Base-by-base conservation (phyloP, 2,888 invertebrate genomes). In the Chydorus sphaericus region DNA sequence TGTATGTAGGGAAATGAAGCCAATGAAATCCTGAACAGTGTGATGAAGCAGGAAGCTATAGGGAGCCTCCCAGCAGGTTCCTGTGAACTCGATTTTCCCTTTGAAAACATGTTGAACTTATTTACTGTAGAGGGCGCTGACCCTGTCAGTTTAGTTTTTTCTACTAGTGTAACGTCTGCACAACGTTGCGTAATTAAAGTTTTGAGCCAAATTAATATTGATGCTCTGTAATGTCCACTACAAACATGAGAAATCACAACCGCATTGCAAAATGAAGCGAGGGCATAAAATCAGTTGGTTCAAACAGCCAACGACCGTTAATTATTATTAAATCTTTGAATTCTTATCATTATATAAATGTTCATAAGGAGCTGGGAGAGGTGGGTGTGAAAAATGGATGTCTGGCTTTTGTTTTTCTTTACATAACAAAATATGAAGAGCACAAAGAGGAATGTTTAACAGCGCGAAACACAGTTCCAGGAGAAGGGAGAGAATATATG, bases 181-280 rank as follows among this genome's bases (percentile, higher is more conserved):
- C n/a, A n/a, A n/a, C n/a, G n/a, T n/a, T n/a, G n/a, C n/a, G n/a
- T n/a, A n/a, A n/a, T n/a, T n/a, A n/a, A n/a, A n/a, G n/a, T n/a
- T n/a, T n/a, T n/a, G n/a, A n/a, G n/a, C n/a, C n/a, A n/a, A 44
- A 4, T 23, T 44, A 26, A 44, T 28, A 23, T 44, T 44, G 44
- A 44, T 44, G 44, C 44, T 44, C 44, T 44, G 44, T 44, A 44
- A 44, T 44, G 44, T 44, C 44, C 31, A 50, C 30, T 50, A 50
- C 50, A 50, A n/a, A 50, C 50, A 50, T 50, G 31, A 50, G 50
- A 50, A 50, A 50, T 50, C 50, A 50, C 50, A 50, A 50, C 29
- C 50, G 30, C 50, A 31, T 50, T 50, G 50, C 50, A 29, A 50
- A 33, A 29, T 31, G 29, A 50, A 29, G 50, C 50, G 30, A 29